phyloP scores from a whole-genome alignment of 2,113 vertebrate species.

The Rhinolophus sinicus region DNA sequence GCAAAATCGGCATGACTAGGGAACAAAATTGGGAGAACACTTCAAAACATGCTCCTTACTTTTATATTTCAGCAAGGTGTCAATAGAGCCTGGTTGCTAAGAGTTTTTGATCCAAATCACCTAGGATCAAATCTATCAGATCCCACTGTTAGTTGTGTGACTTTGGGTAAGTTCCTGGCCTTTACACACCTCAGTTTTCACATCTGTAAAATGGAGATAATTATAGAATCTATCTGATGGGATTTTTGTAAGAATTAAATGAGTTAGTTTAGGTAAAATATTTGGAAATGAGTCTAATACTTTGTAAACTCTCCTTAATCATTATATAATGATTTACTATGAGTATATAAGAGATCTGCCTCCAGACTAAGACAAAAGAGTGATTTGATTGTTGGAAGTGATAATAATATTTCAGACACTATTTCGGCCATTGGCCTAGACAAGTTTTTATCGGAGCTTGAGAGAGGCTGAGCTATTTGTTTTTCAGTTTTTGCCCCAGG shows the following conservation, averaged over 20 bases:
- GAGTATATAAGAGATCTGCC: background rate
- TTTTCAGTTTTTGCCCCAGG: background rate
- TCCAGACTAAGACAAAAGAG: background rate
- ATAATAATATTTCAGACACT: background rate
- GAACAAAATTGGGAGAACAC: background rate
- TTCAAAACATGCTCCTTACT: background rate
- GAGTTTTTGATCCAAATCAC: background rate
- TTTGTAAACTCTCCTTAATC: background rate
- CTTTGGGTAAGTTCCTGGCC: background rate
- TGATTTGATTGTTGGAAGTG: background rate
- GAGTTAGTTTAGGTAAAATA: background rate
- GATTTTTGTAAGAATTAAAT: background rate
- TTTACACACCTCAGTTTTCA: background rate
- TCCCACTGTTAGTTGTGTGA: background rate
- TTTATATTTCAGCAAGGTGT: background rate
- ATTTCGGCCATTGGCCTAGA: background rate
- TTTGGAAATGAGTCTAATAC: background rate
- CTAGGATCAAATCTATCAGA: background rate
- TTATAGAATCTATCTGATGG: background rate
- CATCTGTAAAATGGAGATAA: background rate
- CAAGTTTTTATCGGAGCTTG: background rate
- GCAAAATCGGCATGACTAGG: background rate
- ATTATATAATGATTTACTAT: background rate
- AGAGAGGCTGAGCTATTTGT: constrained; percentile 34
- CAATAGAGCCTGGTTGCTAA: background rate